Evolutionary conservation across 2,888 invertebrate species (phyloP).

Genomic region (Baccha elongata): DNA sequence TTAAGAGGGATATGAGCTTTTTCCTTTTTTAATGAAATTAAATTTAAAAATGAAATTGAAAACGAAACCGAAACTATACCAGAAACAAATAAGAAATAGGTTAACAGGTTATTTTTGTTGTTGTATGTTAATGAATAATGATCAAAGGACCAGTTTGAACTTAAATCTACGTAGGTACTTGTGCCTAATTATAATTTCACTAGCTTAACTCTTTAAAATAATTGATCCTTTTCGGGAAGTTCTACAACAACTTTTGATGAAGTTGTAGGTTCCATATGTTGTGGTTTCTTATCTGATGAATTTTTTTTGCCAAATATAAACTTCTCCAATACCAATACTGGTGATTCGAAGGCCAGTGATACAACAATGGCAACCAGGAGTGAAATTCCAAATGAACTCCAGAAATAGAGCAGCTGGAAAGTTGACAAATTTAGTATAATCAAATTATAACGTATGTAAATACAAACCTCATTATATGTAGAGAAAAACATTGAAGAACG

Average conservation of each 20-base stretch:
- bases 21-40: too few species aligned
- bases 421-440: neutral
- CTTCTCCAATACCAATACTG: constrained; percentile 30
- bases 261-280: constrained; percentile 4
- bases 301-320: constrained; percentile 18
- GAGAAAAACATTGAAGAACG: constrained; percentile 53
- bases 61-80: constrained; percentile 4
- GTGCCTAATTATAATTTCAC: too few species aligned
- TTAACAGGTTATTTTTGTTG: constrained; percentile 4
- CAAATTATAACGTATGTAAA: neutral
- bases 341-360: constrained; percentile 30
- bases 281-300: neutral
- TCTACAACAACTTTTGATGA: constrained; percentile 16
- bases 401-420: constrained; percentile 17
- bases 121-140: neutral
- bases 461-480: constrained; percentile 53
- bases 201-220: neutral
- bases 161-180: too few species aligned
- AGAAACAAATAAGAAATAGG: neutral
- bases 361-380: constrained; percentile 16
- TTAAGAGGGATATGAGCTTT: too few species aligned
- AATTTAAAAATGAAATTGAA: constrained; percentile 2
- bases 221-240: neutral
- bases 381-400: constrained; percentile 24
- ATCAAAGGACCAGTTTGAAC: neutral